Percentiles rank a stretch among this genome's conserved stretches.
phyloP scores from a whole-genome alignment of 2,888 invertebrate genomes.

The Caenorhabditis macrosperma region DNA sequence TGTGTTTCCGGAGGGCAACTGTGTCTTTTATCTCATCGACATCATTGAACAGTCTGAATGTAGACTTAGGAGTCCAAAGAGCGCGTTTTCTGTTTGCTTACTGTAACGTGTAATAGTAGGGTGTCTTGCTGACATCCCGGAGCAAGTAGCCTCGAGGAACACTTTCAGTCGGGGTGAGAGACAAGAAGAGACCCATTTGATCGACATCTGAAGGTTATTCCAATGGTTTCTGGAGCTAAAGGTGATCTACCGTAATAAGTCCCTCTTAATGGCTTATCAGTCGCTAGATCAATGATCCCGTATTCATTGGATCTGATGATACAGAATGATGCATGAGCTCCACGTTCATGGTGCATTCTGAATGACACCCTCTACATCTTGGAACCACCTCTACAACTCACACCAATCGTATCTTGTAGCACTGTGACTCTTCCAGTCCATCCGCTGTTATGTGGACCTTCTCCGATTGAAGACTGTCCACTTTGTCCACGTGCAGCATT shows the following conservation, averaged over 20 bases:
- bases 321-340: not conserved
- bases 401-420: too few species aligned
- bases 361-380: too few species aligned
- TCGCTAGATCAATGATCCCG: not conserved
- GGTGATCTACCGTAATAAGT: conserved; percentile 19
- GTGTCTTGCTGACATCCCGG: too few species aligned
- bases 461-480: conserved; percentile 58
- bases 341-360: too few species aligned
- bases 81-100: not conserved
- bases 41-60: not conserved
- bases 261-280: conserved; percentile 39
- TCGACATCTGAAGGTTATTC: not conserved
- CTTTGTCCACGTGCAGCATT: conserved; percentile 56
- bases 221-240: too few species aligned
- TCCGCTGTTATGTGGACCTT: conserved; percentile 48
- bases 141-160: too few species aligned
- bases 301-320: not conserved
- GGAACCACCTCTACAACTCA: too few species aligned
- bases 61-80: not conserved
- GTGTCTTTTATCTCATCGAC: not conserved
- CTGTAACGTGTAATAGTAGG: not conserved
- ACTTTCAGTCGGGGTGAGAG: not conserved
- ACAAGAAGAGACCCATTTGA: conserved; percentile 55
- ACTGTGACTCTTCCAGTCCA: conserved; percentile 11
- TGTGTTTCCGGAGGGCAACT: conserved; percentile 19